These are phyloP conservation scores for Lineus longissimus DNA, from an alignment of 1,140 invertebrate genomes.

Conservation along the genomic window DNA sequence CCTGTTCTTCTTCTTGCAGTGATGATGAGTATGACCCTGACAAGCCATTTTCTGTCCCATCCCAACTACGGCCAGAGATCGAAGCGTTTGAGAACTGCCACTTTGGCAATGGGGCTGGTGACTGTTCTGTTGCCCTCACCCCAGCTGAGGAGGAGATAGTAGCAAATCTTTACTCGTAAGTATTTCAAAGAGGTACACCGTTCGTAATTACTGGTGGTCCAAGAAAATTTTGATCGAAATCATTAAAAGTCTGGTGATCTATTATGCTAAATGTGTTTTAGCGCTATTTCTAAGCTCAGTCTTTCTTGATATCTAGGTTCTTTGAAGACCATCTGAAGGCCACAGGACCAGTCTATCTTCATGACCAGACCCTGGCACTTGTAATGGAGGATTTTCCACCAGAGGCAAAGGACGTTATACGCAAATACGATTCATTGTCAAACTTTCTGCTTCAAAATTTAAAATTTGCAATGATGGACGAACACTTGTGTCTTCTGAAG, in stretches of 20 bases:
- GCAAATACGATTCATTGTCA: slow-evolving; percentile 26
- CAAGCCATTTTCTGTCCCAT: background rate
- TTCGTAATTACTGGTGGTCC: no score
- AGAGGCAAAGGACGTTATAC: slow-evolving; percentile 30
- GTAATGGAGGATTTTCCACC: slow-evolving; percentile 29
- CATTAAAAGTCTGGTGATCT: no score
- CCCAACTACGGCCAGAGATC: background rate
- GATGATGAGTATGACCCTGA: background rate
- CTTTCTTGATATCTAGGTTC: slow-evolving; percentile 25
- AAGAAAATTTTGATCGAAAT: no score
- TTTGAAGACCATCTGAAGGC: slow-evolving; percentile 32
- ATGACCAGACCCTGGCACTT: slow-evolving; percentile 19
- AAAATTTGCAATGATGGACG: slow-evolving; percentile 36
- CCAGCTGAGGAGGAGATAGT: background rate
- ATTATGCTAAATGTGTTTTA: no score
- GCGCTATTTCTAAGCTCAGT: no score
- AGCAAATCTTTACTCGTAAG: background rate
- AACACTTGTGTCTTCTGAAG: slow-evolving; percentile 27
- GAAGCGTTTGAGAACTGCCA: background rate
- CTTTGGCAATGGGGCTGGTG: background rate
- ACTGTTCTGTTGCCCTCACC: background rate
- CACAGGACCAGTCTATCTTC: slow-evolving; percentile 29
- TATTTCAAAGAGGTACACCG: no score
- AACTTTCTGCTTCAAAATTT: slow-evolving; percentile 29
- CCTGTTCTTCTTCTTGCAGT: no score